Evolutionary conservation across 2,113 vertebrate genomes (phyloP).

Genomic region (Monopterus albus): DNA sequence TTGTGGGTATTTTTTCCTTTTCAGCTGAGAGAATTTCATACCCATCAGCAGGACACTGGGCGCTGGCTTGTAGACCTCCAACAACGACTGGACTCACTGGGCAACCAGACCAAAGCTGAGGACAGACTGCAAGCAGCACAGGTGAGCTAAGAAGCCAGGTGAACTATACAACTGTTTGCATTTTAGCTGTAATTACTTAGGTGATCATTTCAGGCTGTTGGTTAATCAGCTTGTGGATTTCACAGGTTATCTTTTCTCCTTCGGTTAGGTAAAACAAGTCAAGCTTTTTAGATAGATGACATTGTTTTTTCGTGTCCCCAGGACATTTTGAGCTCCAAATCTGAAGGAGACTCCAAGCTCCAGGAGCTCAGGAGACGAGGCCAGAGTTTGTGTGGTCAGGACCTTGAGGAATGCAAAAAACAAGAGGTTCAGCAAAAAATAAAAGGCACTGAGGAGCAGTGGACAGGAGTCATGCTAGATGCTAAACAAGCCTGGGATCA

Average conservation of each 20-base stretch:
- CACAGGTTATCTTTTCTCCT: too few species aligned
- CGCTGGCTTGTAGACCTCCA: slow-evolving; percentile 64
- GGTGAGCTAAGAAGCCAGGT: slow-evolving; percentile 55
- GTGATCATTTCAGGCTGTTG: too few species aligned
- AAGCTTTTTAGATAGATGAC: not conserved
- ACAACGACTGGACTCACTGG: slow-evolving; percentile 44
- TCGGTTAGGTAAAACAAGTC: not conserved
- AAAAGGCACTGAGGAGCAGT: slow-evolving; percentile 46
- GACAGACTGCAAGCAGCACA: slow-evolving; percentile 65
- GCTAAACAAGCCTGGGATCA: slow-evolving; percentile 30
- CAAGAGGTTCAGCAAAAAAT: slow-evolving; percentile 47
- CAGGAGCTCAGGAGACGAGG: slow-evolving; percentile 53
- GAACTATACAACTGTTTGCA: too few species aligned
- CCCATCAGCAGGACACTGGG: slow-evolving; percentile 30
- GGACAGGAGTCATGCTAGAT: slow-evolving; percentile 44
- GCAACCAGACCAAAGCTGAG: slow-evolving; percentile 24
- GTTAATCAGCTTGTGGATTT: too few species aligned
- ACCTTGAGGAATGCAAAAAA: slow-evolving; percentile 45
- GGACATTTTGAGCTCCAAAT: slow-evolving; percentile 56
- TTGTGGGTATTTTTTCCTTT: not conserved
- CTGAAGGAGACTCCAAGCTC: slow-evolving; percentile 70
- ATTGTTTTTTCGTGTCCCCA: slow-evolving; percentile 15
- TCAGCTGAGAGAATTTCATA: slow-evolving; percentile 58
- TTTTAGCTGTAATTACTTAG: too few species aligned
- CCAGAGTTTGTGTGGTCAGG: slow-evolving; percentile 45